A percentile compares a stretch with the other conserved stretches of the same genome.
Conservation (phyloP, 2,888 invertebrate genomes). For the Hesperia comma region DNA sequence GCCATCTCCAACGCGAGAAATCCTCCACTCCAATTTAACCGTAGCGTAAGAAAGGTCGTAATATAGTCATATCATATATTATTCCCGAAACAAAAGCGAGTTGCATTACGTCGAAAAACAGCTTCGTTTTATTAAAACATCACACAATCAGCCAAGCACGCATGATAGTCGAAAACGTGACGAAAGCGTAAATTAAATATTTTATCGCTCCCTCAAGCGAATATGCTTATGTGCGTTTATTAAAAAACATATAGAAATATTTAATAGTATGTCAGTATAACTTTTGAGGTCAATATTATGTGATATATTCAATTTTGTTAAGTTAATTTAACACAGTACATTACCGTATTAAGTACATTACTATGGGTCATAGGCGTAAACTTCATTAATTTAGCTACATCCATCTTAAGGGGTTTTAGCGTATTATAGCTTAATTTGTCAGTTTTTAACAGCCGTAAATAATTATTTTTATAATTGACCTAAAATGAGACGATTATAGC, state of each 20-base stretch:
- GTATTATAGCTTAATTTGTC: too few relatives aligned
- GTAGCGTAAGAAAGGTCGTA: not conserved
- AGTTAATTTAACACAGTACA: too few relatives aligned
- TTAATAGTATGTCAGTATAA: not conserved
- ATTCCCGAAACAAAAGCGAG: slow-evolving; percentile 15
- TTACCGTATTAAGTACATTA: too few relatives aligned
- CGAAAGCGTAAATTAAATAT: slow-evolving; percentile 12
- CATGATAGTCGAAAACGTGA: slow-evolving; percentile 13
- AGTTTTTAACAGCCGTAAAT: too few relatives aligned
- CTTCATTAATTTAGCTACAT: too few relatives aligned
- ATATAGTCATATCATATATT: slow-evolving; percentile 14
- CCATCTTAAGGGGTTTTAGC: too few relatives aligned
- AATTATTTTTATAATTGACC: too few relatives aligned
- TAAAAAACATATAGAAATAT: not conserved
- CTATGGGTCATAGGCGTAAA: too few relatives aligned
- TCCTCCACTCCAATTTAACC: not conserved
- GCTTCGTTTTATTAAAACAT: slow-evolving; percentile 45
- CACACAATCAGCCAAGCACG: slow-evolving; percentile 34
- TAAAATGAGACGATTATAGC: too few relatives aligned
- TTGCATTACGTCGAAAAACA: slow-evolving; percentile 12
- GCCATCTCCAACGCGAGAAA: not conserved
- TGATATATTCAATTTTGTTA: too few relatives aligned
- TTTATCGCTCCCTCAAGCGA: not conserved
- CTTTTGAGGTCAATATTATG: too few relatives aligned
- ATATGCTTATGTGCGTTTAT: not conserved